A percentile compares a stretch with the other conserved stretches of the same genome.
Conservation (phyloP, 2,888 invertebrate species). For the Heliconius sara region DNA sequence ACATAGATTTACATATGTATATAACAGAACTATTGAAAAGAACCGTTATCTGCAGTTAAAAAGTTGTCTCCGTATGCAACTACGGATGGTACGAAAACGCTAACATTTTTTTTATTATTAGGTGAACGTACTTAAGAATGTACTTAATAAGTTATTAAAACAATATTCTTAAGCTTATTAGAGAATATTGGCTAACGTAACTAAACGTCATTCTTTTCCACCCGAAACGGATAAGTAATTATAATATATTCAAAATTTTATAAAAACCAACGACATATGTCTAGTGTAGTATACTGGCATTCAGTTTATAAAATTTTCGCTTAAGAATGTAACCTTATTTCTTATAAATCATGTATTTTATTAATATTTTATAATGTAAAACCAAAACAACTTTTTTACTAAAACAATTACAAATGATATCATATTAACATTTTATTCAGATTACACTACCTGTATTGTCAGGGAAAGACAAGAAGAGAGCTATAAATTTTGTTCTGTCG, state of each 20-base stretch:
- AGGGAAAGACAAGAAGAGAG: conserved; percentile 45
- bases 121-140: conserved; percentile 23
- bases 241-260: too few species aligned
- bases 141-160: neutral
- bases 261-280: neutral
- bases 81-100: conserved; percentile 19
- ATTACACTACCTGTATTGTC: conserved; percentile 45
- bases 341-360: neutral
- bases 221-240: too few species aligned
- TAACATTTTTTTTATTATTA: neutral
- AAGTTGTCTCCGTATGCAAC: conserved; percentile 36
- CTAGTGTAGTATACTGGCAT: neutral
- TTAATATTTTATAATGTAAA: neutral
- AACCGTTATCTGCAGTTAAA: conserved; percentile 36
- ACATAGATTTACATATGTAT: conserved; percentile 19
- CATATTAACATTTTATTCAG: conserved; percentile 42
- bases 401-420: neutral
- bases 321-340: neutral
- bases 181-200: too few species aligned
- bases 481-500: conserved; percentile 78
- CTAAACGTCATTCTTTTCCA: too few species aligned
- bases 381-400: neutral
- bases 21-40: conserved; percentile 43
- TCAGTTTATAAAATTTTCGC: neutral
- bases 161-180: too few species aligned